A percentile compares a stretch with the other conserved stretches of the same genome.
phyloP scores from a whole-genome alignment of 2,888 invertebrate species.

The Eutolmus rufibarbis region DNA sequence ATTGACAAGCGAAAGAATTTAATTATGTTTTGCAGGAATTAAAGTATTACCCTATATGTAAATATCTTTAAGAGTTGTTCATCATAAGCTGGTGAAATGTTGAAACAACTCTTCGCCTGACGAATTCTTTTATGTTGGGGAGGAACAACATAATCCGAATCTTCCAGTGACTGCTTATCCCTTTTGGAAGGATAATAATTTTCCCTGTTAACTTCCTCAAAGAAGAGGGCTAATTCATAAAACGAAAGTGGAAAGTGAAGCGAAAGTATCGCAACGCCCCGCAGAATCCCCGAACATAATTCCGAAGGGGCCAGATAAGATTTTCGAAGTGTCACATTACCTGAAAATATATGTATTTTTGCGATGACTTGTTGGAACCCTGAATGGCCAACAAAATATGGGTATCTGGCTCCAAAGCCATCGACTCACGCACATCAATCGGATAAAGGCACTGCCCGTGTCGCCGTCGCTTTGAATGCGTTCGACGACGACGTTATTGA shows the following conservation, averaged over 20 bases:
- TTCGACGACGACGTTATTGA: slow-evolving; percentile 21
- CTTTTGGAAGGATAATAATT: neutral
- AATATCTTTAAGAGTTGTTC: neutral
- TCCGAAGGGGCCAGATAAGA: neutral
- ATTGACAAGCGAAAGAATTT: no score
- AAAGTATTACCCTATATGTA: neutral
- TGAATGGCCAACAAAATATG: neutral
- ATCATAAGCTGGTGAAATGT: neutral
- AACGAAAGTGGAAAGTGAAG: neutral
- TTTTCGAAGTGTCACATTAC: neutral
- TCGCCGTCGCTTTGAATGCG: neutral
- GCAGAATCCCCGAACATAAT: neutral
- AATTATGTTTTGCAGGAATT: no score
- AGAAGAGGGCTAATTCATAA: neutral
- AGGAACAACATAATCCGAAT: neutral
- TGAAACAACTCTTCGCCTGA: neutral
- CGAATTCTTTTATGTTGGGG: neutral
- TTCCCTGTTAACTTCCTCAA: neutral
- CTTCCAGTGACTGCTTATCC: neutral
- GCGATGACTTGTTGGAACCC: neutral
- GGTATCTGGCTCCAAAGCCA: neutral
- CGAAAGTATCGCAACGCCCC: neutral
- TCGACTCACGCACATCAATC: slow-evolving; percentile 10
- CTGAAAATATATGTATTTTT: neutral
- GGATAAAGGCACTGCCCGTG: neutral